phyloP scores from a whole-genome alignment of 2,113 vertebrate species.

The Muntiacus muntjak region DNA sequence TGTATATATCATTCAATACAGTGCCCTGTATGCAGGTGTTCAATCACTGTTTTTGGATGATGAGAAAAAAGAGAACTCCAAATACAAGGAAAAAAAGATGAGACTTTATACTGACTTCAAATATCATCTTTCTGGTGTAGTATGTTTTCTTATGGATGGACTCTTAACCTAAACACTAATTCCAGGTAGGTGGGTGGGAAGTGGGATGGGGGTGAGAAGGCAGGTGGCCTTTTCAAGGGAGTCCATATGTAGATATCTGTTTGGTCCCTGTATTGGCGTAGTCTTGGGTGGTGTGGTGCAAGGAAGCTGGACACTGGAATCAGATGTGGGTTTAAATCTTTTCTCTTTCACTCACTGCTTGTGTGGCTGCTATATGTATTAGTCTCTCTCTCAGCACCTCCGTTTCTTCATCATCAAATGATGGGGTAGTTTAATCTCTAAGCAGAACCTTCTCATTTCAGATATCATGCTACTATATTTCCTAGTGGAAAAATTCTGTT shows the following conservation, averaged over 20 bases:
- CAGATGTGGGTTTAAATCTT: background rate
- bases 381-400: background rate
- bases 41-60: background rate
- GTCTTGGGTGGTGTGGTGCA: background rate
- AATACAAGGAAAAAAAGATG: background rate
- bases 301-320: background rate
- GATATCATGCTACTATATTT: background rate
- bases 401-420: background rate
- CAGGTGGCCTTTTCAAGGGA: background rate
- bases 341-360: background rate
- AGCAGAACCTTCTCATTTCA: conserved; percentile 24
- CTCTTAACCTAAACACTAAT: background rate
- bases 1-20: background rate
- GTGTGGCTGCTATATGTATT: background rate
- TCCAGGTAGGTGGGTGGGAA: background rate
- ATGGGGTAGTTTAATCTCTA: background rate
- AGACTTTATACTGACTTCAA: background rate
- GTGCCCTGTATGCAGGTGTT: background rate
- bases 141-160: background rate
- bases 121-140: background rate
- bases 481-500: background rate
- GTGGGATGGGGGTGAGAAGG: background rate
- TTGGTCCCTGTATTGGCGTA: background rate
- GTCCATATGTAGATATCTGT: background rate
- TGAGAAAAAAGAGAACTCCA: background rate